These are phyloP conservation scores for Ailurus styani DNA, from an alignment of 2,113 vertebrate species.

Conservation along the genomic window DNA sequence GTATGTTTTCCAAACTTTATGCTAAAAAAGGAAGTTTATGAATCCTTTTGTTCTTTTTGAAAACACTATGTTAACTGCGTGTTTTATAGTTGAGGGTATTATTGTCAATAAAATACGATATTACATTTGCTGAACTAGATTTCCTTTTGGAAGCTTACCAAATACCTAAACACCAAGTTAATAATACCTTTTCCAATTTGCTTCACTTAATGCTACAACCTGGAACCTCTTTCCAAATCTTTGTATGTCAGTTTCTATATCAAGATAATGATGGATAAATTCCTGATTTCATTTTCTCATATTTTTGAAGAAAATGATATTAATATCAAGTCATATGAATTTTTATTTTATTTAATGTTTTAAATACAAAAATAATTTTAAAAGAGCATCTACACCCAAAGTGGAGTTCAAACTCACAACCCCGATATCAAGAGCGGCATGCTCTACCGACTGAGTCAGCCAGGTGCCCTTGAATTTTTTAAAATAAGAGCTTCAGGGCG, in stretches of 20 bases:
- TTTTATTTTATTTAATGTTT: background rate
- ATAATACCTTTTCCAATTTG: background rate
- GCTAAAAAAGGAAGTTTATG: background rate
- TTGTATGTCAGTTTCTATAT: background rate
- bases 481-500: background rate
- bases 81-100: background rate
- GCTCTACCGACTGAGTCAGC: background rate
- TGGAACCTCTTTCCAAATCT: background rate
- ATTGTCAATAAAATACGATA: background rate
- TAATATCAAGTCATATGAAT: background rate
- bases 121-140: background rate
- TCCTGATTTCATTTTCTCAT: background rate
- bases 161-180: background rate
- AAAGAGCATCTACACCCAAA: background rate
- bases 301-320: background rate
- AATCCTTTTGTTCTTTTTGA: conserved; percentile 27
- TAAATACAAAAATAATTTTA: background rate
- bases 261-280: background rate
- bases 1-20: background rate
- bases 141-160: conserved; percentile 15
- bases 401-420: background rate
- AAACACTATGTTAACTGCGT: background rate
- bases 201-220: background rate
- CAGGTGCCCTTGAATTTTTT: background rate
- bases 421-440: background rate